Percentiles rank a stretch among this genome's conserved stretches.
phyloP scores from a whole-genome alignment of 2,113 vertebrate species.

The Acanthisitta chloris region DNA sequence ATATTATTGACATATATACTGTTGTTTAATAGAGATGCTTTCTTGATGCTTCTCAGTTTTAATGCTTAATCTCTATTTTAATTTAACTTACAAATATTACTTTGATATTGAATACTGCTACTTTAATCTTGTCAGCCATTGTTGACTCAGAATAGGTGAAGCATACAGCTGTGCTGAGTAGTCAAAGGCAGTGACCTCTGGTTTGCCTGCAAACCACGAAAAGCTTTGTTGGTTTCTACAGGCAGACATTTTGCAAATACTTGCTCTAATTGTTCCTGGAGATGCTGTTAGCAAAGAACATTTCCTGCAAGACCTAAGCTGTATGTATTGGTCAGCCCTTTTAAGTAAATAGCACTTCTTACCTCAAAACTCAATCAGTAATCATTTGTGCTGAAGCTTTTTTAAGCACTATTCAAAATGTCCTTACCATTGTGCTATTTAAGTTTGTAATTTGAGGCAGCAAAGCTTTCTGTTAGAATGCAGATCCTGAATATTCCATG shows the following conservation, averaged over 20 bases:
- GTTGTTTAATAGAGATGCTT: neutral
- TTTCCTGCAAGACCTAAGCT: neutral
- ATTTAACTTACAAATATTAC: neutral
- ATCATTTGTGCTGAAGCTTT: neutral
- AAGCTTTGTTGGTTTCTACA: neutral
- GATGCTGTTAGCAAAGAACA: neutral
- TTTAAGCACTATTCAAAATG: neutral
- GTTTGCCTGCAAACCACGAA: neutral
- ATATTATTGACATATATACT: neutral
- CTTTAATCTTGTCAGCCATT: neutral
- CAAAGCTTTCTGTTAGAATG: neutral
- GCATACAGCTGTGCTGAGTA: neutral
- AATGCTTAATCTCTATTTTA: neutral
- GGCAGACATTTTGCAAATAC: neutral
- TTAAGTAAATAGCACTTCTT: neutral
- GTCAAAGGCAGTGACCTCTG: neutral
- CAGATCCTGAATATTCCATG: neutral
- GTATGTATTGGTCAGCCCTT: neutral
- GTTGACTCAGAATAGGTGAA: neutral
- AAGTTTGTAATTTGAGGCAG: neutral
- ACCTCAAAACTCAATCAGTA: neutral
- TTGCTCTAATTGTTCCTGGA: neutral
- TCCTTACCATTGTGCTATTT: fast-evolving
- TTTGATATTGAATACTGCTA: neutral
- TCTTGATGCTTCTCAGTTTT: neutral